Percentiles rank a stretch among this genome's conserved stretches.
These are phyloP conservation scores for Acanthurus tractus DNA, from an alignment of 2,797 vertebrate species.

Conservation along the genomic window DNA sequence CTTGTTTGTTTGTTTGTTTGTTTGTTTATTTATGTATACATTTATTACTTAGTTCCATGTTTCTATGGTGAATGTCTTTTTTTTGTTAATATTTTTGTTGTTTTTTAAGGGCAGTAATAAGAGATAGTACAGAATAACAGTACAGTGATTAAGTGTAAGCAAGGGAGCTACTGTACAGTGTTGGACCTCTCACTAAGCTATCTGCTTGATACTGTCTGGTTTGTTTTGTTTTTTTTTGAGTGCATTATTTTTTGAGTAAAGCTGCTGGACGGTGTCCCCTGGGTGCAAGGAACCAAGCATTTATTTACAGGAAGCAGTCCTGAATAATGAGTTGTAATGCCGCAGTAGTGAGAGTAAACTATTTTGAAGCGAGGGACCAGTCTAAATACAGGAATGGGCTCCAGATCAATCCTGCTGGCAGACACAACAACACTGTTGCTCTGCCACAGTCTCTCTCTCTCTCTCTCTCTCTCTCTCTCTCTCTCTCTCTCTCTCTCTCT, in stretches of 20 bases:
- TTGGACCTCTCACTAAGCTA: conserved; percentile 1
- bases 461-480: conserved; percentile 11
- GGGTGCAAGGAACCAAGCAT: conserved; percentile 33
- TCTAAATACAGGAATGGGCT: conserved; percentile 69
- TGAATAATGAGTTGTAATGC: conserved; percentile 67
- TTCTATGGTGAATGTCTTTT: conserved; percentile 2
- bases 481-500: too few species aligned
- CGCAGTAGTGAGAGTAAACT: conserved; percentile 60
- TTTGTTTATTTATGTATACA: background rate
- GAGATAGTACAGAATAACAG: background rate
- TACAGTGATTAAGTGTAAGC: background rate
- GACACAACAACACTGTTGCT: conserved; percentile 74
- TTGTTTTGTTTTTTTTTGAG: conserved; percentile 8
- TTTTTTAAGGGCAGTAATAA: background rate
- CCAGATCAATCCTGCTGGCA: conserved; percentile 72
- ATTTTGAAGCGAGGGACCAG: conserved; percentile 52
- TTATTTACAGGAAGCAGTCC: conserved; percentile 59
- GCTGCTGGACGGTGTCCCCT: conserved; percentile 27
- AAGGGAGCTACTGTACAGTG: background rate
- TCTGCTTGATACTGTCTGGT: conserved; percentile 5
- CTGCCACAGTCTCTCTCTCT: conserved; percentile 51
- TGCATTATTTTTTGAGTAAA: conserved; percentile 44
- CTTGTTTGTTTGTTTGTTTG: background rate
- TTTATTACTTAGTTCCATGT: background rate
- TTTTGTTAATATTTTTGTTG: background rate